These are phyloP conservation scores for Phataginus tricuspis DNA, from an alignment of 2,797 vertebrate genomes.

Conservation along the genomic window DNA sequence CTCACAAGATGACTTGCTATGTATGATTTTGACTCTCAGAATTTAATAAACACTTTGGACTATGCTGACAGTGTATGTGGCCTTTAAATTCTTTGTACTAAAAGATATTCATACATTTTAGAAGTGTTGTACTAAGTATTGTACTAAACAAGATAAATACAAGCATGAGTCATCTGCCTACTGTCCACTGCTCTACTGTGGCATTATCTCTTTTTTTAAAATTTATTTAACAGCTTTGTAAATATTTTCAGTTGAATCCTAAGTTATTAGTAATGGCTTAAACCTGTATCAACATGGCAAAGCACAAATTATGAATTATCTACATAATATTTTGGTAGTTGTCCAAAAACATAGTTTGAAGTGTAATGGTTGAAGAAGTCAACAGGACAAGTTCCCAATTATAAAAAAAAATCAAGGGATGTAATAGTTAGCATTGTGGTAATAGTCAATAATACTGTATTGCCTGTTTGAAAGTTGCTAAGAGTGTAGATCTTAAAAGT, in stretches of 20 bases:
- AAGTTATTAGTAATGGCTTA: slow-evolving; percentile 31
- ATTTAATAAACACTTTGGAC: not conserved
- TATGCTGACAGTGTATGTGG: not conserved
- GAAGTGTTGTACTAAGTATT: not conserved
- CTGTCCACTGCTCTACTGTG: not conserved
- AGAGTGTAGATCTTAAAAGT: not conserved
- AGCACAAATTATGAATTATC: slow-evolving; percentile 28
- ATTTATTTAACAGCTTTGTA: slow-evolving; percentile 6
- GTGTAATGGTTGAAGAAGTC: not conserved
- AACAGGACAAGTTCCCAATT: not conserved
- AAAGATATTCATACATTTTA: slow-evolving; percentile 18
- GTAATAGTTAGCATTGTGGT: not conserved
- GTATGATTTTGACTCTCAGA: slow-evolving; percentile 32
- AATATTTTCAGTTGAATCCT: slow-evolving; percentile 49
- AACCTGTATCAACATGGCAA: not conserved
- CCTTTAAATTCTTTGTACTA: slow-evolving; percentile 35
- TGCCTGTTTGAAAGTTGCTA: not conserved
- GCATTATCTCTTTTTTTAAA: not conserved
- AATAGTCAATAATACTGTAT: not conserved
- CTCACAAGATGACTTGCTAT: not conserved
- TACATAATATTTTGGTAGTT: slow-evolving; percentile 56
- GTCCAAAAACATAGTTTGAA: not conserved
- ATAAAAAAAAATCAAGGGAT: not conserved
- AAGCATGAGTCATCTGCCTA: not conserved
- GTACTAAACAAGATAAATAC: slow-evolving; percentile 1